Base-by-base conservation (phyloP, 1,140 invertebrate genomes). In the Diplogasteroides magnus region DNA sequence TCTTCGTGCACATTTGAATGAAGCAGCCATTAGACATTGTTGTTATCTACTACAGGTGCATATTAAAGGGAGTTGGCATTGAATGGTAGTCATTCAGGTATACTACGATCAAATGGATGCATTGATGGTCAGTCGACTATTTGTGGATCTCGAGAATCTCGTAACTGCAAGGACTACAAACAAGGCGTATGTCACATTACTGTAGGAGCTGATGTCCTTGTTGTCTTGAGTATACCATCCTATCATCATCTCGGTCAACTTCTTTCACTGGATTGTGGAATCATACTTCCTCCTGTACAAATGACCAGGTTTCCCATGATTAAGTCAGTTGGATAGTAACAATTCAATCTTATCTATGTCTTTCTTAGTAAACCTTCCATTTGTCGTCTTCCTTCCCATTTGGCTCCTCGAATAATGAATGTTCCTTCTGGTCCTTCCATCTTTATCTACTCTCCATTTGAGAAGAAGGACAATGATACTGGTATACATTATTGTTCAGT, bases 401-500 rank as follows among this genome's bases (percentile, higher is more conserved):
- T 81, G 26, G 77, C 78, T 14, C 81, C 79, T 25, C 76, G 31
- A 37, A 71, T 83, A 15, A 55, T 76, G 14, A 59, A 76, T 19
- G 56, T 67, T 0, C 61, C 66, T 14, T 69, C 71, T 28, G 57
- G 25, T 23, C 67, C 69, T 6, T 68, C 75, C 29, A 80, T 82
- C 37, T 82, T 82, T 32, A 82, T 82, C 55, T 82, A 83, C 65
- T 82, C 80, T 1, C 80, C 80, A 31, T 82, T 82, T 59, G 77
- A 82, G 23, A 75, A 72, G 29, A 69, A 68, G 64, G 64, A 59
- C 31, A 62, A 66, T 31, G 73, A 76, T 48, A 48, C 6, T 67
- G 72, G 79, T 80, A 29, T 11, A 48, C 6, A 15, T 69, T 28
- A 25, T 27, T 48, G 27, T 23, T 58, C 55, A 28, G 14, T 25